Base-by-base conservation (phyloP, 2,797 vertebrate genomes). In the Columba guinea region DNA sequence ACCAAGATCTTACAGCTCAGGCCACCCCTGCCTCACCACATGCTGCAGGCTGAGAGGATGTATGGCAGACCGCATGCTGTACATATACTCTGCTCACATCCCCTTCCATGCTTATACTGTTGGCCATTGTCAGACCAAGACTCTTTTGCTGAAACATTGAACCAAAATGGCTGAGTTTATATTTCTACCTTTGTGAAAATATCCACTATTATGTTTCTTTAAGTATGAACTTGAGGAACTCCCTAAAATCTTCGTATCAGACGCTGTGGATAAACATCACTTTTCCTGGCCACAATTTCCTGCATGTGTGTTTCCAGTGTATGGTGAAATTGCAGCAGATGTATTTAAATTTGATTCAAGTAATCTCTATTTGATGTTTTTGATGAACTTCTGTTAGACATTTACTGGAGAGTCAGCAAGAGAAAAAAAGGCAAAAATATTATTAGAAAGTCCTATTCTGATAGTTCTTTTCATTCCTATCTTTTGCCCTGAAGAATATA, bases 91-190 rank as follows among this genome's bases (percentile, higher is more conserved):
- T 39, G 35, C 17, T 62, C 28, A 51, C 13, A 32, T 44, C 20
- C 9, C 65, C 18, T 73, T 79, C 24, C 35, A 4, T 13, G 9
- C 20, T 64, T 58, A 18, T 6, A 24, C 4, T 7, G 4, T 6
- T 7, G 0, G 7, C 10, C 20, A 4, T 8, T 9, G 32, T n/a
- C 41, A 73, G 34, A 87, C 7, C 8, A 49, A 74, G 19, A 7
- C 9, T 4, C 37, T 62, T 62, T 58, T 3, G 0, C 46, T 69
- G 51, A 84, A 15, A 9, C 5, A 1, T 70, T 1, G 2, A 71
- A 68, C 20, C 3, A 4, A 49, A 56, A 23, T 9, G 13, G 16
- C 22, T 70, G 44, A 30, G 14, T 63, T 70, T 87, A 32, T 55
- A 35, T 80, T 73, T 63, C n/a, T 52, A 55, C 14, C 5, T 76